Evolutionary conservation across 2,888 invertebrate species (phyloP), one percentile per base, ranked within the genome.

Genomic region (Brachypalpus laphriformis): DNA sequence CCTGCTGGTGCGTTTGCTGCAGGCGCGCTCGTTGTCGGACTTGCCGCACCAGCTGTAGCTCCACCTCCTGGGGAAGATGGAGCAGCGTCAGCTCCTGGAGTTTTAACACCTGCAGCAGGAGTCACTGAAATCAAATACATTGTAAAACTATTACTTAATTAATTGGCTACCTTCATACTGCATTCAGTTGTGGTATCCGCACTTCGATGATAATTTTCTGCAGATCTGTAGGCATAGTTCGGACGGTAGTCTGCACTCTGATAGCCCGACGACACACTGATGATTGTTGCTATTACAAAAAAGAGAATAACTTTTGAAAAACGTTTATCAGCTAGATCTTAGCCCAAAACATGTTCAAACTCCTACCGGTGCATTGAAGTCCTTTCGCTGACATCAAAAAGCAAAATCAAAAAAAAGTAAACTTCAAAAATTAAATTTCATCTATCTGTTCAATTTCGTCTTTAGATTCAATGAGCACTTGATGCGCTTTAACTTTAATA

Each of bases 381-480:
- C 45, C 22, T 65, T 65, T 71, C 16, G 54, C 31, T 71, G 59
- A 54, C 85, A 85, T 81, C 28, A 57, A 54, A 66, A 28, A 11
- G 40, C 59, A 51, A 51, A 31, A 9, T 34, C 8, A 34, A 31
- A 66, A 57, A 37, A 80, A 68, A 45, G 22, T 37, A 59, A 77
- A 72, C 51, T 59, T 77, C 49, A 70, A 76, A 56, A 54, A 28
- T 0, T 14, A 42, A 42, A 22, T 65, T 61, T 37, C 37, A 65
- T 57, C 54, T 59, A 37, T 76, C 54, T 71, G 37, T 31, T 54
- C 31, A 31, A 65, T 63, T 63, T 28, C 18, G 40, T 14, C 31
- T 22, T 31, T 63, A 47, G 40, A 65, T 81, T 85, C 81, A 80
- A 80, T 75, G 83, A 70, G 28, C 49, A 75, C 80, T 85, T 59